Base-by-base conservation (phyloP, 2,888 invertebrate genomes). In the Epirrita christyi region DNA sequence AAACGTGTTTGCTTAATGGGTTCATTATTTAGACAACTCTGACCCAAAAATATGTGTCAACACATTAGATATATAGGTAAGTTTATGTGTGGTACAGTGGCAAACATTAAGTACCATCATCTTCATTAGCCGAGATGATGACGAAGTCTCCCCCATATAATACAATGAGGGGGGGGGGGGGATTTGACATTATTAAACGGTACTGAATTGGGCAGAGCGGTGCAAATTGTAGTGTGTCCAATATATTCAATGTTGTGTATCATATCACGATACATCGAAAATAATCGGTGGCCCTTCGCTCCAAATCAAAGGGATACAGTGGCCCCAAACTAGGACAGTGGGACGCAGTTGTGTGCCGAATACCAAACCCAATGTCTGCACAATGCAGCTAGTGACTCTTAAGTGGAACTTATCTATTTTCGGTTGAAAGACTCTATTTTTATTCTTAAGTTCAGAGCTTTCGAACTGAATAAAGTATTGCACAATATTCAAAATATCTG, bases 291-390 rank as follows among this genome's bases (percentile, higher is more conserved):
- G 58, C 50, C 63, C 54, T 51, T 9, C 27, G 10, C 45, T 41
- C 43, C 38, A 47, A 47, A 34, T 15, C 14, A 47, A 49, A 21
- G 44, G 34, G 42, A 29, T 27, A 37, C 47, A 7, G 67, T 38
- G 32, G 36, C 32, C 27, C 38, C 46, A n/a, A 68, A 53, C 45
- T 66, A 43, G 67, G 60, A 47, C 52, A 63, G 55, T 60, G 36
- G 64, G 48, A 29, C 63, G 61, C 64, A 63, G 59, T 68, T 64
- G 66, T 64, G 70, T 60, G 49, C 68, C 55, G 55, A 63, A 67
- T 68, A 66, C 65, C 63, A 21, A 40, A 32, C 43, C 34, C 46
- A 45, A 7, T 32, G 32, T 32, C 4, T 6, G 32, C 9, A 32
- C 32, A 32, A 21, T 32, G 9, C 32, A 1, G 32, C 9, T 8